Conservation (phyloP, 2,113 vertebrate species). For the Carassius auratus region DNA sequence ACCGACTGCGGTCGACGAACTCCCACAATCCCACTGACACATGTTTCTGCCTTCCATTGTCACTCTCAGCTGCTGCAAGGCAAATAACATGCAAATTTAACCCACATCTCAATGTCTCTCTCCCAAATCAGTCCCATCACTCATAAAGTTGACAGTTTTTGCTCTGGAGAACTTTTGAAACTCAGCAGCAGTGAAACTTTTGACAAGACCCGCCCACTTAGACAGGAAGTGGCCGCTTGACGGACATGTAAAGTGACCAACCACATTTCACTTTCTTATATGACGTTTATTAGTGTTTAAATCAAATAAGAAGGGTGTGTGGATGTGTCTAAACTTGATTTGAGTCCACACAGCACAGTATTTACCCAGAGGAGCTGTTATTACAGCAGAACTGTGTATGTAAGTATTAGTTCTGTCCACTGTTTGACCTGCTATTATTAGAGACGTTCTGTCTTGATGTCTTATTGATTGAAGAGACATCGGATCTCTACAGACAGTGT, state of each 20-base stretch:
- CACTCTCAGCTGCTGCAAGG: conserved; percentile 42
- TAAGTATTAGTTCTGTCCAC: conserved; percentile 21
- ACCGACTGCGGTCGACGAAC: conserved; percentile 5
- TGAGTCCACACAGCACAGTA: not conserved
- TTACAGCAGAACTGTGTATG: conserved; percentile 30
- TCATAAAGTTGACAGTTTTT: not conserved
- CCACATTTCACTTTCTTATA: not conserved
- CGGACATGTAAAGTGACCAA: not conserved
- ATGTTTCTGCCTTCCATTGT: not conserved
- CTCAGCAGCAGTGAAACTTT: not conserved
- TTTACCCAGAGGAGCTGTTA: conserved; percentile 19
- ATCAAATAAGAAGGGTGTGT: not conserved
- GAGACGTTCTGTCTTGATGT: conserved; percentile 52
- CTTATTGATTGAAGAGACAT: conserved; percentile 58
- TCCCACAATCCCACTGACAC: conserved; percentile 4
- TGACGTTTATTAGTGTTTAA: not conserved
- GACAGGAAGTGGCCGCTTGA: not conserved
- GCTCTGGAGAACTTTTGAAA: not conserved
- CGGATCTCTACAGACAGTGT: conserved; percentile 33
- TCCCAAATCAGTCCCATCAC: not conserved
- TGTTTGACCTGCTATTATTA: conserved; percentile 57
- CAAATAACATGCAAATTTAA: conserved; percentile 49
- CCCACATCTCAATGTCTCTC: conserved; percentile 4
- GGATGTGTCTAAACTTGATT: not conserved
- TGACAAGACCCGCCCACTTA: not conserved